phyloP scores from a whole-genome alignment of 1,140 invertebrate species.

The Neoseiulus cucumeris region DNA sequence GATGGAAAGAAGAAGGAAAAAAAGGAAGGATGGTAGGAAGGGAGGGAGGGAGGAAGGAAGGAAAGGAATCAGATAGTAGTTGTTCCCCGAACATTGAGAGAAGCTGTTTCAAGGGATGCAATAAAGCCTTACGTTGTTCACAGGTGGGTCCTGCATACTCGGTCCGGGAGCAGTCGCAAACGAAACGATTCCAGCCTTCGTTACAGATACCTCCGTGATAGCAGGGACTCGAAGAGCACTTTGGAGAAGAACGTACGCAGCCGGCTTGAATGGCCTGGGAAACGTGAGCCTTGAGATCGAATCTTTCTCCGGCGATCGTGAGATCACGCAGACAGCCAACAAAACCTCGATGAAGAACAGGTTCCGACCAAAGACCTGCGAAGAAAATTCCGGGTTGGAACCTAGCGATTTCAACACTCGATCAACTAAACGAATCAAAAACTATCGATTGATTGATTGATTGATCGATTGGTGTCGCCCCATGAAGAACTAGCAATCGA shows the following conservation, averaged over 20 bases:
- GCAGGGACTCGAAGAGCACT: slow-evolving; percentile 66
- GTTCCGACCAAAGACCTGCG: slow-evolving; percentile 67
- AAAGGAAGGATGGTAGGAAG: too few relatives aligned
- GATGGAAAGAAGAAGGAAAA: too few relatives aligned
- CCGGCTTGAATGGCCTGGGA: slow-evolving; percentile 67
- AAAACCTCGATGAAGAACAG: slow-evolving; percentile 58
- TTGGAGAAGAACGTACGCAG: slow-evolving; percentile 54
- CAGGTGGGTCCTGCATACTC: slow-evolving; percentile 75
- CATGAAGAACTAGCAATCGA: too few relatives aligned
- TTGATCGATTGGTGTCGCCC: too few relatives aligned
- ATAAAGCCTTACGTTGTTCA: slow-evolving; percentile 43
- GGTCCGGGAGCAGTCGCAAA: slow-evolving; percentile 82
- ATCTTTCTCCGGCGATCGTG: slow-evolving; percentile 67
- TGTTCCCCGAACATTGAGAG: too few relatives aligned
- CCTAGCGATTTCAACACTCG: too few relatives aligned
- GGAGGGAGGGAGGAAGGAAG: too few relatives aligned
- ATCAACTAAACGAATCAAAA: too few relatives aligned
- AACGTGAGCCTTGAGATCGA: slow-evolving; percentile 75
- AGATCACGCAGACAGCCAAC: slow-evolving; percentile 87
- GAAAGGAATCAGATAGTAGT: too few relatives aligned
- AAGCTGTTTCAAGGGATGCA: too few relatives aligned
- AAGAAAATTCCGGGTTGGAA: too few relatives aligned
- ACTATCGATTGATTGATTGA: too few relatives aligned
- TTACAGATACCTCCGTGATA: slow-evolving; percentile 68
- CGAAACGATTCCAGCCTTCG: slow-evolving; percentile 87